These are phyloP conservation scores for Syncerus caffer DNA, from an alignment of 2,797 vertebrate species.

Conservation along the genomic window DNA sequence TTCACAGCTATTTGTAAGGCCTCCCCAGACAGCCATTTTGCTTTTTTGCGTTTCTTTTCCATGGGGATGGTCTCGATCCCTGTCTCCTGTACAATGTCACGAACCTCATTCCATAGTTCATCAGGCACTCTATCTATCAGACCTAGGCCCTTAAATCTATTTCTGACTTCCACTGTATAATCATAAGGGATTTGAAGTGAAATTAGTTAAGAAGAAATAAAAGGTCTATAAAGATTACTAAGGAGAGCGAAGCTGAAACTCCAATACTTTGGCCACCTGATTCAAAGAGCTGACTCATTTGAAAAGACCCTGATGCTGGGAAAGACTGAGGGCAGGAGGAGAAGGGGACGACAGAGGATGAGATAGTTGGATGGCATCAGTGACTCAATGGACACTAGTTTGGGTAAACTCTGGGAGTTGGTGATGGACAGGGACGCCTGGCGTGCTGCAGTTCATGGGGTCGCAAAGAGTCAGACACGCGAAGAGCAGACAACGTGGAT, in stretches of 20 bases:
- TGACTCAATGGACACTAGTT: neutral
- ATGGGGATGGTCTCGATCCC: too few relatives aligned
- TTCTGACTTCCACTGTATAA: too few relatives aligned
- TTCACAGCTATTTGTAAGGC: too few relatives aligned
- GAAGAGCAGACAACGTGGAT: neutral
- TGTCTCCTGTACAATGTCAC: too few relatives aligned
- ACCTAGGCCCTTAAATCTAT: too few relatives aligned
- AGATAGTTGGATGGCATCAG: neutral
- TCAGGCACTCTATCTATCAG: too few relatives aligned
- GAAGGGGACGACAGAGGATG: neutral
- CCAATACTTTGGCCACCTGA: neutral
- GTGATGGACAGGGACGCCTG: neutral
- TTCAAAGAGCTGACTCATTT: neutral
- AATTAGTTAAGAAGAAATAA: too few relatives aligned
- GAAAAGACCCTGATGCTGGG: neutral
- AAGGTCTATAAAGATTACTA: neutral
- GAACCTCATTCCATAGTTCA: too few relatives aligned
- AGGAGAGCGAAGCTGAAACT: neutral
- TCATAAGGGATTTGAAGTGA: too few relatives aligned
- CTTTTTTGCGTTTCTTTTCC: too few relatives aligned
- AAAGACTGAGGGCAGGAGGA: neutral
- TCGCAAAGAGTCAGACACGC: rapidly evolving
- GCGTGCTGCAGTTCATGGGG: neutral
- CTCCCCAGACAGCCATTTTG: too few relatives aligned
- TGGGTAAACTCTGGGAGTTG: neutral